A percentile compares a stretch with the other conserved stretches of the same genome.
Evolutionary conservation across 92 coral and sea anemone species (phyloP).

Genomic region (Epizoanthus illoricatus): DNA sequence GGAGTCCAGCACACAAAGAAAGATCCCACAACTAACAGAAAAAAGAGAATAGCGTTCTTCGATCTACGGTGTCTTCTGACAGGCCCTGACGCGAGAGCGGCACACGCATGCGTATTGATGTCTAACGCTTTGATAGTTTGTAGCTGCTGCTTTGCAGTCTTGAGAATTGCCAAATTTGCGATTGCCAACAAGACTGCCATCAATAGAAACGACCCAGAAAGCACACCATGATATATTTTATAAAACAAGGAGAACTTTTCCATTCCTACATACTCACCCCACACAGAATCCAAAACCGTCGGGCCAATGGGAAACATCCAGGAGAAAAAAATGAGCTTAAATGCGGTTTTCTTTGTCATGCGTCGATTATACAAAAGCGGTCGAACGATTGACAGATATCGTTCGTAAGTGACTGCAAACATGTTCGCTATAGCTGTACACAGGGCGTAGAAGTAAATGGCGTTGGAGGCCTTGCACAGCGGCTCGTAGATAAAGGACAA

Average conservation of each 20-base stretch:
- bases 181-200: conserved; percentile 20
- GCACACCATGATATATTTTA: conserved; percentile 31
- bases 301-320: conserved; percentile 32
- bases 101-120: neutral
- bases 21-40: conserved; percentile 35
- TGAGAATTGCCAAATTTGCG: conserved; percentile 37
- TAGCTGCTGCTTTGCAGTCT: conserved; percentile 33
- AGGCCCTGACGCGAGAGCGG: neutral
- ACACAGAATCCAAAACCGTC: conserved; percentile 16
- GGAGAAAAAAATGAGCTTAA: neutral
- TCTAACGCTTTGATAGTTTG: conserved; percentile 33
- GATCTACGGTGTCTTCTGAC: neutral
- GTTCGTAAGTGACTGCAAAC: conserved; percentile 43
- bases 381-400: conserved; percentile 38
- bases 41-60: conserved; percentile 38
- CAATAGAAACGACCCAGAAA: conserved; percentile 7
- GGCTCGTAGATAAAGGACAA: neutral
- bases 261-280: neutral
- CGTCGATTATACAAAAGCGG: conserved; percentile 35
- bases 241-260: conserved; percentile 36
- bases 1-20: conserved; percentile 45
- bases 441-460: conserved; percentile 23
- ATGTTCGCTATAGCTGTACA: conserved; percentile 36
- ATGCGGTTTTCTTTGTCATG: conserved; percentile 9
- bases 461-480: neutral